phyloP scores from a whole-genome alignment of 1,140 invertebrate genomes.

The Temnothorax curvispinosus region DNA sequence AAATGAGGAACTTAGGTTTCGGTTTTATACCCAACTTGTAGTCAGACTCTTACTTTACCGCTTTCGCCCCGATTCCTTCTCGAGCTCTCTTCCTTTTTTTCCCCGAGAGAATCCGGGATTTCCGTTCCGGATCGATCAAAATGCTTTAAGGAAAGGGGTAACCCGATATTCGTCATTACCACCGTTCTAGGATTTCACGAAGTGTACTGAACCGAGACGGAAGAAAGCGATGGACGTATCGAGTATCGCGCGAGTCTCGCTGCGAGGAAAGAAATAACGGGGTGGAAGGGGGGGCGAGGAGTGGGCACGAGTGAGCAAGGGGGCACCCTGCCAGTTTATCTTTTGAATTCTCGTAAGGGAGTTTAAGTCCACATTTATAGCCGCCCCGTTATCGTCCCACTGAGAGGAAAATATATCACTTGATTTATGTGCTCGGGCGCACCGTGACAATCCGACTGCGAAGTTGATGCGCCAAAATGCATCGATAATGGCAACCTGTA shows the following conservation, averaged over 20 bases:
- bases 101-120: constrained; percentile 25
- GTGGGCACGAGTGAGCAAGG: background rate
- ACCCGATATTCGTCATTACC: constrained; percentile 58
- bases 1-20: constrained; percentile 33
- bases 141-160: constrained; percentile 42
- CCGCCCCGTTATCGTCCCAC: constrained; percentile 51
- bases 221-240: constrained; percentile 52
- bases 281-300: background rate
- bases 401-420: constrained; percentile 61
- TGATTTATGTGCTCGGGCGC: constrained; percentile 70
- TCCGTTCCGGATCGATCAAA: constrained; percentile 54
- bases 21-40: constrained; percentile 13
- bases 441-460: constrained; percentile 37
- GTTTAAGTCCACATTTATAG: constrained; percentile 74
- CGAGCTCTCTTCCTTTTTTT: background rate
- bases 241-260: constrained; percentile 35
- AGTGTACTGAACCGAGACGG: constrained; percentile 42
- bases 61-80: constrained; percentile 21
- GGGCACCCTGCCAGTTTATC: constrained; percentile 57
- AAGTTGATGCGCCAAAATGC: constrained; percentile 44
- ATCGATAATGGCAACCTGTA: constrained; percentile 56
- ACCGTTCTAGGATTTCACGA: constrained; percentile 50
- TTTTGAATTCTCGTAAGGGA: constrained; percentile 65
- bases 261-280: background rate
- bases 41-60: constrained; percentile 5